Evolutionary conservation across 2,113 vertebrate species (phyloP).

Genomic region (Oryzias melastigma): DNA sequence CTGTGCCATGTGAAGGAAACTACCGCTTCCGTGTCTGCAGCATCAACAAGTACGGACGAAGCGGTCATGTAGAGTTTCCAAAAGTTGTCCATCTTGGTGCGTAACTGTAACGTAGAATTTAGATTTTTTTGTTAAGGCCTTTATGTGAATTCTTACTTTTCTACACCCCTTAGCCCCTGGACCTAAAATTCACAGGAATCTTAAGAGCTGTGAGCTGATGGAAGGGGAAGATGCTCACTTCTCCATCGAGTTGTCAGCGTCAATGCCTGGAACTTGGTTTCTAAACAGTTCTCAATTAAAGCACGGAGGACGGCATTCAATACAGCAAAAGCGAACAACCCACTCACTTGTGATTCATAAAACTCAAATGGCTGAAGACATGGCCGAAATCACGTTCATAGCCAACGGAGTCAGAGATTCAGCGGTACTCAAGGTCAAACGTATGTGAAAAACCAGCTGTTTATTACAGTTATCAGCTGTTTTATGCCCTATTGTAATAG

Average conservation of each 20-base stretch:
- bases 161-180: constrained; percentile 76
- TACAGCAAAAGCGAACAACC: constrained; percentile 63
- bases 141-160: neutral
- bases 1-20: constrained; percentile 80
- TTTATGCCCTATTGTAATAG: neutral
- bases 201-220: constrained; percentile 70
- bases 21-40: constrained; percentile 88
- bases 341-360: constrained; percentile 78
- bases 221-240: constrained; percentile 81
- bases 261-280: constrained; percentile 84
- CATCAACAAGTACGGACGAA: constrained; percentile 85
- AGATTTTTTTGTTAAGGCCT: too few relatives aligned
- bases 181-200: constrained; percentile 74
- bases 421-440: constrained; percentile 79
- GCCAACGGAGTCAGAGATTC: constrained; percentile 81
- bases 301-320: constrained; percentile 47
- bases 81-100: constrained; percentile 85
- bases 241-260: constrained; percentile 82
- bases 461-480: neutral
- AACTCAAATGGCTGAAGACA: constrained; percentile 57
- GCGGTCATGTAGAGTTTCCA: constrained; percentile 85
- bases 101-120: neutral
- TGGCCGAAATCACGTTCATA: constrained; percentile 82
- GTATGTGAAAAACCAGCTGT: constrained; percentile 58
- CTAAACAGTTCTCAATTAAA: constrained; percentile 80